Conservation (phyloP, 2,888 invertebrate genomes). For the Oligia strigilis region DNA sequence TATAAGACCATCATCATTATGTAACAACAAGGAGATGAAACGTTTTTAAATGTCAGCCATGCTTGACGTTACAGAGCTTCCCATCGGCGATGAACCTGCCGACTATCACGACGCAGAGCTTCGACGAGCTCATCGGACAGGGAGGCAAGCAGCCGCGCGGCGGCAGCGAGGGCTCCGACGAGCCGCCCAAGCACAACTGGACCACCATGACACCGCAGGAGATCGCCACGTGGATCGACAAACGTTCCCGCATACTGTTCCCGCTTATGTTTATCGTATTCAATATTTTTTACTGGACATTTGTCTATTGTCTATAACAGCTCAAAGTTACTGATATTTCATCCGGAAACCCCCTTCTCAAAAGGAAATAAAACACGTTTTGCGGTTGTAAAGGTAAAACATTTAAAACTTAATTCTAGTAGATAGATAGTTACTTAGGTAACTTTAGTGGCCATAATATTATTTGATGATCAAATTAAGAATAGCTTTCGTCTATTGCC, state of each 20-base stretch:
- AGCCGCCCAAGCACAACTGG: constrained; percentile 89
- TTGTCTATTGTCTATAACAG: constrained; percentile 91
- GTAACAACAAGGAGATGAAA: neutral
- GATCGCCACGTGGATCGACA: constrained; percentile 97
- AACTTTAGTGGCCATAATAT: constrained; percentile 75
- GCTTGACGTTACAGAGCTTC: constrained; percentile 89
- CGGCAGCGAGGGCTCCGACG: constrained; percentile 83
- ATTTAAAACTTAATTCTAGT: constrained; percentile 44
- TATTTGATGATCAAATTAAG: constrained; percentile 56
- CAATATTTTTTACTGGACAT: constrained; percentile 95
- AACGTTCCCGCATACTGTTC: constrained; percentile 94
- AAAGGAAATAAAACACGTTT: constrained; percentile 42
- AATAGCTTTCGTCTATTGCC: constrained; percentile 60
- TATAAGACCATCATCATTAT: neutral
- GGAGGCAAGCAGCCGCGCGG: constrained; percentile 72
- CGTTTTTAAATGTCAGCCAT: neutral
- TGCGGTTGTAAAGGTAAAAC: constrained; percentile 21
- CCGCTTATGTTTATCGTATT: constrained; percentile 95
- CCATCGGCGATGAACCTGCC: constrained; percentile 92
- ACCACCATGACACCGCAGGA: constrained; percentile 97
- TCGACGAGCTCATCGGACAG: constrained; percentile 89
- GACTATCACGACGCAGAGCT: constrained; percentile 92
- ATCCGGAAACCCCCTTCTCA: constrained; percentile 23
- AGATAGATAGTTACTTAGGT: constrained; percentile 35
- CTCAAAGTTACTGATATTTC: constrained; percentile 27